Base-by-base conservation (phyloP, 2,113 vertebrate species). In the Zootoca vivipara region DNA sequence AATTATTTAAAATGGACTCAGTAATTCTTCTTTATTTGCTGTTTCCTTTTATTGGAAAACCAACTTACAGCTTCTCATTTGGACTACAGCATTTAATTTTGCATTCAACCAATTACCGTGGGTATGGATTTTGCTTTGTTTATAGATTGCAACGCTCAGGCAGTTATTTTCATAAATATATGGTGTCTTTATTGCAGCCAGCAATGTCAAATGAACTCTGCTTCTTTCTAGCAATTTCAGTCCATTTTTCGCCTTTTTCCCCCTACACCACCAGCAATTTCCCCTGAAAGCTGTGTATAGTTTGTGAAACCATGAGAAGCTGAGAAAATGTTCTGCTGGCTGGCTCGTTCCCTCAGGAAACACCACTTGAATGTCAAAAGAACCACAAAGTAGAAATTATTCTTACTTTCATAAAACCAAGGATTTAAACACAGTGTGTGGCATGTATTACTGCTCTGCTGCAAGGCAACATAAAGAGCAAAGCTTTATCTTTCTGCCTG, bases 401-500 rank as follows among this genome's bases (percentile, higher is more conserved):
- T 46, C 2, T 9, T 85, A 87, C 87, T 96, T 95, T 94, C 86
- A 93, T 93, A 96, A 95, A 95, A 64, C 75, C 83, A 80, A 5
- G 56, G 83, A 92, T 90, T 92, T 90, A 83, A 93, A 87, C 91
- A 89, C 82, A 94, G 78, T 87, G 33, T 94, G 89, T 83, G 87
- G 91, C 90, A 73, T 82, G 38, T 94, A 90, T 94, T 93, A 91
- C 86, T 88, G 82, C 89, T 93, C 62, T 70, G 89, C 90, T 82
- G 83, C 78, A 93, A 89, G 86, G 84, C 92, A 92, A 91, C 85
- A 88, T 93, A 93, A 94, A 94, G 52, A 93, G 91, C 82, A 87
- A 91, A 92, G 90, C 77, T 97, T 96, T 95, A 89, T 93, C 91
- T 95, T 93, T 90, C 90, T 89, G 33, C 62, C 85, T 90, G 89